These are phyloP conservation scores for Cynoglossus semilaevis DNA, from an alignment of 2,113 vertebrate genomes.

Conservation along the genomic window DNA sequence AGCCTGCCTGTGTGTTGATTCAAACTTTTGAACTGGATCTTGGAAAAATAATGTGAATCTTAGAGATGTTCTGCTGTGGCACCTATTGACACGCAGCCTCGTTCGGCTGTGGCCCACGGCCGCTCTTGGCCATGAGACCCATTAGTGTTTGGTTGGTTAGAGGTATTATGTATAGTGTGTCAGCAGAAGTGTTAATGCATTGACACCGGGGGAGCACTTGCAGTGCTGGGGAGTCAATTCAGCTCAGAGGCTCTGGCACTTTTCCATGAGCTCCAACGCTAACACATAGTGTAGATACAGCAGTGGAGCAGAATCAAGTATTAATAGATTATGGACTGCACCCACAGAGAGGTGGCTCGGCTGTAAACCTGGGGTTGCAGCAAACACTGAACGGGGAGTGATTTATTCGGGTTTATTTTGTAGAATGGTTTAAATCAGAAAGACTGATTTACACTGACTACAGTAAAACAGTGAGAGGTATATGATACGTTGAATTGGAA, in stretches of 20 bases:
- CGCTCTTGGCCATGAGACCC: slow-evolving; percentile 31
- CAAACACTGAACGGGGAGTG: slow-evolving; percentile 21
- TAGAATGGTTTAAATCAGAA: too few relatives aligned
- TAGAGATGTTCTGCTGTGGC: slow-evolving; percentile 29
- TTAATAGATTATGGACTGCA: slow-evolving; percentile 52
- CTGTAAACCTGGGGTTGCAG: slow-evolving; percentile 24
- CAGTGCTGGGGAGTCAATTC: slow-evolving; percentile 50
- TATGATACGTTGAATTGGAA: too few relatives aligned
- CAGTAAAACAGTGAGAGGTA: too few relatives aligned
- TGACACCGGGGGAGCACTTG: slow-evolving; percentile 48
- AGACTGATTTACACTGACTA: too few relatives aligned
- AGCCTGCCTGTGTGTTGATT: too few relatives aligned
- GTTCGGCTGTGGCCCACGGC: slow-evolving; percentile 22
- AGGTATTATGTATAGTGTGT: slow-evolving; percentile 51
- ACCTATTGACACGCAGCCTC: slow-evolving; percentile 27
- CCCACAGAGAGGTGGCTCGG: slow-evolving; percentile 37
- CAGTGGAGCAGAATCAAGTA: slow-evolving; percentile 25
- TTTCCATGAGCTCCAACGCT: slow-evolving; percentile 49
- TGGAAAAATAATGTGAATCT: slow-evolving; percentile 2
- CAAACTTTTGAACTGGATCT: too few relatives aligned
- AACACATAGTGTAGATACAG: slow-evolving; percentile 29
- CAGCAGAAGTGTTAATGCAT: slow-evolving; percentile 57
- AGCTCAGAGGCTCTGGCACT: slow-evolving; percentile 55
- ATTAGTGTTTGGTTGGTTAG: slow-evolving; percentile 48
- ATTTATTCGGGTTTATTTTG: slow-evolving; percentile 22